Evolutionary conservation across 2,888 invertebrate species (phyloP).

Genomic region (Pseudococcus jackbeardsleyi): DNA sequence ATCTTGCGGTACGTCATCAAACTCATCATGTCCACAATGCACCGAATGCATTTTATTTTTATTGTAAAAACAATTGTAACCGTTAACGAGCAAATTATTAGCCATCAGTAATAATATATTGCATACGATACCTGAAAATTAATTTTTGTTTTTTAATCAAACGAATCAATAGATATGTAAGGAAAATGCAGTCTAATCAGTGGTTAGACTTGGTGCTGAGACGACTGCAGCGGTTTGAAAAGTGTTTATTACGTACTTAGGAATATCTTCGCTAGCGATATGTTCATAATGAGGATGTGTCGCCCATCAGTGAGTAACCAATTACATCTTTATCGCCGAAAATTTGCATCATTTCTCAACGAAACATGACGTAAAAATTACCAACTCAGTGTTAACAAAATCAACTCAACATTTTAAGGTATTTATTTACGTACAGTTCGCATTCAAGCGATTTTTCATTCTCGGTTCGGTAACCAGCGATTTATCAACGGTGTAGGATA

Average conservation of each 20-base stretch:
- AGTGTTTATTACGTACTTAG: slow-evolving; percentile 50
- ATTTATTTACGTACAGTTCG: background rate
- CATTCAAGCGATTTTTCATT: background rate
- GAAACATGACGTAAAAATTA: slow-evolving; percentile 4
- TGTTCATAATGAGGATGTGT: slow-evolving; percentile 36
- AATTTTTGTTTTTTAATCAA: background rate
- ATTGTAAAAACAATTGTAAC: slow-evolving; percentile 4
- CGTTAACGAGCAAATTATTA: background rate
- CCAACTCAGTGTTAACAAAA: background rate
- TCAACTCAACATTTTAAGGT: background rate
- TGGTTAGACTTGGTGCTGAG: background rate
- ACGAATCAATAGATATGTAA: background rate
- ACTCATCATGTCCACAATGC: slow-evolving; percentile 18
- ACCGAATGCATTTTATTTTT: background rate
- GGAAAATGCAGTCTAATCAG: background rate
- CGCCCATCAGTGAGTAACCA: slow-evolving; percentile 27
- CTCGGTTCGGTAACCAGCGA: background rate
- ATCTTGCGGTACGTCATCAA: slow-evolving; percentile 23
- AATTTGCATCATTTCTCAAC: background rate
- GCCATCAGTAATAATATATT: slow-evolving; percentile 25
- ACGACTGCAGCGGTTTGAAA: background rate
- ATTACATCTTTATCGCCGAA: slow-evolving; percentile 11
- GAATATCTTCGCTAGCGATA: background rate
- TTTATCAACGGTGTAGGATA: background rate
- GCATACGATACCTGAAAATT: slow-evolving; percentile 35